Percentiles rank a stretch among this genome's conserved stretches.
Evolutionary conservation across 1,140 invertebrate species (phyloP).

Genomic region (Heliconius nattereri): DNA sequence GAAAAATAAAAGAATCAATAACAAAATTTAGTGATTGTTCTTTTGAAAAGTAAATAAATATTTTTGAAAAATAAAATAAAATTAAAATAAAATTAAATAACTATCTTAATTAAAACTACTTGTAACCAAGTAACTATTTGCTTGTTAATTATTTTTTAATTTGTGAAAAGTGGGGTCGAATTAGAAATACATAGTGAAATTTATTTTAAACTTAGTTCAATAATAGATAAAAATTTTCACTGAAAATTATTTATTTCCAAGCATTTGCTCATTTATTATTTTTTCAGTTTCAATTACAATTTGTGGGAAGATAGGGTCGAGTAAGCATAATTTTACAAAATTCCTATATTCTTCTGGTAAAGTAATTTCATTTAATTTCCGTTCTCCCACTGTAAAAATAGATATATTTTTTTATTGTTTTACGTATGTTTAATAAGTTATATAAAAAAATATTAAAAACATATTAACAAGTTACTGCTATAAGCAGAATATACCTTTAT

Average conservation of each 20-base stretch:
- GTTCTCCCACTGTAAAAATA: slow-evolving; percentile 42
- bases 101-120: no score
- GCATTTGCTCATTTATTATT: slow-evolving; percentile 48
- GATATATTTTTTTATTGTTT: not conserved
- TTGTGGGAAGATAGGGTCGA: slow-evolving; percentile 70
- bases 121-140: no score
- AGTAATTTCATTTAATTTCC: slow-evolving; percentile 25
- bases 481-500: slow-evolving; percentile 42
- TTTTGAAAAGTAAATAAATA: no score
- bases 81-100: no score
- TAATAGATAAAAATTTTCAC: not conserved
- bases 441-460: no score
- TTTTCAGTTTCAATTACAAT: slow-evolving; percentile 62
- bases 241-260: not conserved
- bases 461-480: not conserved
- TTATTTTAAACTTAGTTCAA: no score
- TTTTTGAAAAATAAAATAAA: no score
- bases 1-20: no score
- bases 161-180: no score
- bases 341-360: slow-evolving; percentile 51
- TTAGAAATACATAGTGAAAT: no score
- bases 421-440: not conserved
- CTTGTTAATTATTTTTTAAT: no score
- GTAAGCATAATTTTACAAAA: slow-evolving; percentile 69
- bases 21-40: no score